Evolutionary conservation across 2,888 invertebrate genomes (phyloP).

Genomic region (Limenitis arthemis): DNA sequence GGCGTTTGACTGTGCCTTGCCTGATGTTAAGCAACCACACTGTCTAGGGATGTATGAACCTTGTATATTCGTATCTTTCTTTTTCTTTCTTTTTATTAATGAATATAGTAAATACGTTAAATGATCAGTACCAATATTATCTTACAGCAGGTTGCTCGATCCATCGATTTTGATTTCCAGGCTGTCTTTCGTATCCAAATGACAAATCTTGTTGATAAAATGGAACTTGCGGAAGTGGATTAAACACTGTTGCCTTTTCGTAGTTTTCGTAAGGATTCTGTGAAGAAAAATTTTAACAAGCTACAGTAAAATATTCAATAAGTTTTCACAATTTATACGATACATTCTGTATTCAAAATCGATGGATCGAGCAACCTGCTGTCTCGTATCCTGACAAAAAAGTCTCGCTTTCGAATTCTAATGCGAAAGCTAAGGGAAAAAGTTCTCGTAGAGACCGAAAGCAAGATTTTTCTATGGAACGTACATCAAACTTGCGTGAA

Average conservation of each 20-base stretch:
- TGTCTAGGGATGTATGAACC: too few relatives aligned
- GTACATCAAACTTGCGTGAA: background rate
- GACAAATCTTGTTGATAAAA: conserved; percentile 3
- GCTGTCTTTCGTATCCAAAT: background rate
- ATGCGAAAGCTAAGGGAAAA: background rate
- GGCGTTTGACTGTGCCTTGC: too few relatives aligned
- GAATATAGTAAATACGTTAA: too few relatives aligned
- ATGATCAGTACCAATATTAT: too few relatives aligned
- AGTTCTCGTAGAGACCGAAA: background rate
- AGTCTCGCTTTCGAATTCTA: background rate
- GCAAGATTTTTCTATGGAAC: background rate
- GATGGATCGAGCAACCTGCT: too few relatives aligned
- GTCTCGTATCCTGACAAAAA: background rate
- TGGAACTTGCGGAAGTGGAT: conserved; percentile 1
- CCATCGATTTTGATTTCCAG: conserved; percentile 4
- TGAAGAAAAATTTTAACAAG: conserved; percentile 15
- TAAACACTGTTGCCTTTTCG: background rate
- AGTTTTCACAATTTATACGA: background rate
- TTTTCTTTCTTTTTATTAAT: too few relatives aligned
- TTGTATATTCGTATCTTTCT: too few relatives aligned
- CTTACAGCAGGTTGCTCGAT: too few relatives aligned
- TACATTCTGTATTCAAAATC: background rate
- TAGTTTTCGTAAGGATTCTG: conserved; percentile 19
- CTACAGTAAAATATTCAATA: conserved; percentile 1
- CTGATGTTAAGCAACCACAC: too few relatives aligned